Evolutionary conservation across 2,888 invertebrate genomes (phyloP), one percentile per base, ranked within the genome.

Genomic region (Hirtodrosophila alboralis): DNA sequence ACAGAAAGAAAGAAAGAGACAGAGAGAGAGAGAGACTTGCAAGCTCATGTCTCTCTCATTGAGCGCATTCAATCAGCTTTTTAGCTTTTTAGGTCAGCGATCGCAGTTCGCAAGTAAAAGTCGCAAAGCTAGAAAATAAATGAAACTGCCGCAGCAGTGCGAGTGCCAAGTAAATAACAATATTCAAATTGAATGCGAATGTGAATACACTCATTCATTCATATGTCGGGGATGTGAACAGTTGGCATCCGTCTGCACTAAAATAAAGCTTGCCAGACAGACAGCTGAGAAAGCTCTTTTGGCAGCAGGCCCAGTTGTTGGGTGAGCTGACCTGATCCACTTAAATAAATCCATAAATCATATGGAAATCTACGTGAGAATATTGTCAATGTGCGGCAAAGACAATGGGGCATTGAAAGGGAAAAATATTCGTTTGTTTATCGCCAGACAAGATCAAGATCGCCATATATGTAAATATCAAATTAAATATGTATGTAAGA

Each of bases 341-440:
- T 83, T 79, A 53, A 68, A 53, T 31, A 37, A 33, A 65, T 69
- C 57, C 70, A 79, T 79, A 79, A 79, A 83, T 79, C 83, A 79
- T 83, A 76, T 74, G 79, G 65, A 81, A 71, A 79, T 83, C 70
- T 79, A 79, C 74, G 76, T 79, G 78, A 70, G 83, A 79, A 78
- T 64, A 49, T 66, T 71, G 47, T 61, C 57, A 75, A 59, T 52
- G 61, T 12, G 14, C 41, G 10, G 51, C 48, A 63, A 60, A 45
- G 10, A 56, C 48, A 63, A 60, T 52, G 62, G 71, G 18, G 31
- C 65, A 61, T 48, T 48, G 81, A 77, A 77, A 77, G 76, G 80
- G 73, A 80, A 79, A 79, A 54, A 62, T 38, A 38, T 40, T 45
- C 48, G 27, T 49, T 44, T 49, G 52, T 53, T 41, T 65, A 60